Evolutionary conservation across 1,140 invertebrate species (phyloP).

Genomic region (Drosophila ironensis): DNA sequence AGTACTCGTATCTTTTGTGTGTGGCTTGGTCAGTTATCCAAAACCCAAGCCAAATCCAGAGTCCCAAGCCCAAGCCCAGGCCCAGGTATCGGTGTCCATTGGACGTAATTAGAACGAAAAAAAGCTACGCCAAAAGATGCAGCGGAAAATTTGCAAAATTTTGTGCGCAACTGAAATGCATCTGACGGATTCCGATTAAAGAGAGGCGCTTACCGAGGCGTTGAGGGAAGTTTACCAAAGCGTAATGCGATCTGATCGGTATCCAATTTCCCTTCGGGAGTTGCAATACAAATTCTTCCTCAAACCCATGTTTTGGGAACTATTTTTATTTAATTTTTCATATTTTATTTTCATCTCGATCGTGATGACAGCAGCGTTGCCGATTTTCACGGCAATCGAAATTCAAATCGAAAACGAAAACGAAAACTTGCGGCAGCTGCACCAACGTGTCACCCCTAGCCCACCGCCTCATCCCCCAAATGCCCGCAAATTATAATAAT

Average conservation of each 20-base stretch:
- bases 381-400: conserved; percentile 45
- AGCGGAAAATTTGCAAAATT: not conserved
- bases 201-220: conserved; percentile 56
- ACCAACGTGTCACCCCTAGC: conserved; percentile 13
- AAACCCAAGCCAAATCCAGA: conserved; percentile 9
- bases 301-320: not conserved
- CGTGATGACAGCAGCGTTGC: conserved; percentile 42
- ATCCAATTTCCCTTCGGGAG: too few species aligned
- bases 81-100: conserved; percentile 50
- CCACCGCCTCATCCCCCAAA: not conserved
- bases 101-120: conserved; percentile 70
- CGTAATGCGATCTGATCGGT: conserved; percentile 47
- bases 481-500: conserved; percentile 63
- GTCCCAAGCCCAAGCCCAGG: too few species aligned
- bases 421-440: conserved; percentile 61
- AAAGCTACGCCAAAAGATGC: conserved; percentile 12
- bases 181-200: conserved; percentile 72
- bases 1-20: conserved; percentile 16
- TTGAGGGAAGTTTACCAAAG: conserved; percentile 58
- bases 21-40: conserved; percentile 25
- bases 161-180: conserved; percentile 57
- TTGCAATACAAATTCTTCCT: too few species aligned
- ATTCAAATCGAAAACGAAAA: conserved; percentile 11
- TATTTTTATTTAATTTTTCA: not conserved
- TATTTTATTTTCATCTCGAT: not conserved